These are phyloP conservation scores for Daptonema setosum DNA, from an alignment of 2,888 invertebrate species.

Conservation along the genomic window DNA sequence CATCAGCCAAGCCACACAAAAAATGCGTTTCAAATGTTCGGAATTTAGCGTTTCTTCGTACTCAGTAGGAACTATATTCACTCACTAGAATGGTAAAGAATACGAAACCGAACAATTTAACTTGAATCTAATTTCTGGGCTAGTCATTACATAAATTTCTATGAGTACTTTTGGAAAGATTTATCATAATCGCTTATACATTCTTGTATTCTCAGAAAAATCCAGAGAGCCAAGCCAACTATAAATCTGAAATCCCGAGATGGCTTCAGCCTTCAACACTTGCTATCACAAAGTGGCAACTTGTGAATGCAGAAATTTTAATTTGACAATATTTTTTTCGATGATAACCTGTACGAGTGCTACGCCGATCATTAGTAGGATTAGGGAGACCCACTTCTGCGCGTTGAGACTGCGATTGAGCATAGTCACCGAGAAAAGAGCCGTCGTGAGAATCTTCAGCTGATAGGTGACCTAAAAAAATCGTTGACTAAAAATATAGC, in stretches of 20 bases:
- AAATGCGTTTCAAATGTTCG: no score
- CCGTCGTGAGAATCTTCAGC: constrained; percentile 82
- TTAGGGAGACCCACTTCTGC: constrained; percentile 65
- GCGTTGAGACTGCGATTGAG: constrained; percentile 49
- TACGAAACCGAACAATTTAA: no score
- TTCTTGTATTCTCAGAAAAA: background rate
- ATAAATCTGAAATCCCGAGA: background rate
- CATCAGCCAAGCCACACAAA: no score
- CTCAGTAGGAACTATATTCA: no score
- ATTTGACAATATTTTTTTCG: no score
- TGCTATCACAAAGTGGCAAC: no score
- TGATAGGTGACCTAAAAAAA: constrained; percentile 71
- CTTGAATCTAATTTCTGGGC: no score
- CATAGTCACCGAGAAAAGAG: constrained; percentile 75
- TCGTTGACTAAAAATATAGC: no score
- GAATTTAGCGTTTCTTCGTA: no score
- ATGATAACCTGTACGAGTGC: constrained; percentile 30
- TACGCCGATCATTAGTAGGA: constrained; percentile 50
- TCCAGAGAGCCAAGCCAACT: background rate
- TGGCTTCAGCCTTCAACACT: background rate
- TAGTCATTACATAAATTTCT: background rate
- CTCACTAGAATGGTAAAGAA: no score
- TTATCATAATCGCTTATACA: no score
- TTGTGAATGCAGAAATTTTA: no score
- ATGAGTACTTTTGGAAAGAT: background rate